Evolutionary conservation across 2,888 invertebrate species (phyloP), one percentile per base, ranked within the genome.

Genomic region (Morpho helenor): DNA sequence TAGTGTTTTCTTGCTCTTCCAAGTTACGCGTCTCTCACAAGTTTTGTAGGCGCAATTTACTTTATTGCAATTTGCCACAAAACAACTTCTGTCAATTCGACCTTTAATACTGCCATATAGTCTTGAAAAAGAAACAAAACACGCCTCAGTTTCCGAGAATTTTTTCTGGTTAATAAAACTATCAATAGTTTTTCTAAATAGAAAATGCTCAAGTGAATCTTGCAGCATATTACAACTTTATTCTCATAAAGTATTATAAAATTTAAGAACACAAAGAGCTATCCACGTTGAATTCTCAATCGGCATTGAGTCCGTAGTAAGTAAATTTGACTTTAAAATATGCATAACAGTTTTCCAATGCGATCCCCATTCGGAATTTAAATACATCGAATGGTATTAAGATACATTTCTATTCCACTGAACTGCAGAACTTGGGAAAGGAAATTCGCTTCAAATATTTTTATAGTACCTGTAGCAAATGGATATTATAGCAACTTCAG

Each of bases 281-380:
- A 83, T 87, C 81, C 74, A 63, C 74, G 67, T 74, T 63, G 75
- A 80, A 79, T 82, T 79, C 77, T 81, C 81, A 80, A 82, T 83
- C 84, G 68, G 65, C 68, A 73, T 74, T 71, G 72, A 74, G 72
- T 77, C 69, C 73, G 70, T 68, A 76, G 77, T 82, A 86, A 87
- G 87, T 87, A 89, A 87, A 89, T 89, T 88, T 86, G 80, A 87
- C 84, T 88, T 89, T 89, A 88, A 90, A 88, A 89, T 90, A 90
- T 90, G 89, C 88, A 87, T 88, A 88, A 89, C 88, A 88, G 88
- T 88, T 89, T 88, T 87, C 88, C 87, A 74, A 87, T 82, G 87
- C 85, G 87, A 82, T 80, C 86, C 82, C 80, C 82, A 81, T 80
- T 82, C 73, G 71, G 79, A 89, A 89, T 88, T 89, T 87, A 87